Base-by-base conservation (phyloP, 2,797 vertebrate species). In the Okamejei kenojei region DNA sequence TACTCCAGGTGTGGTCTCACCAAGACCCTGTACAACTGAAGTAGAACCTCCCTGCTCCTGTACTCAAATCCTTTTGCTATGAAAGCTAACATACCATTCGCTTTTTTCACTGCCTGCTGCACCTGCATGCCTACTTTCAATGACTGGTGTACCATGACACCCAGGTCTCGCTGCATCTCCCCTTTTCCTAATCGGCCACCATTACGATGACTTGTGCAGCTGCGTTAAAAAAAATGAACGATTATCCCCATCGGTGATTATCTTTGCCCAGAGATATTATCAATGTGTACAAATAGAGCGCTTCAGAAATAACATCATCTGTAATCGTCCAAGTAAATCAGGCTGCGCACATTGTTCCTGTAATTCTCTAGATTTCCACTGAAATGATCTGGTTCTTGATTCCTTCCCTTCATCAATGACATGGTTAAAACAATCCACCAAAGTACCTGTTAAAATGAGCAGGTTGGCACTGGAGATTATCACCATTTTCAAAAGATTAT, bases 401-500 rank as follows among this genome's bases (percentile, higher is more conserved):
- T n/a, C 11, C 58, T 65, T 65, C n/a, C 29, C 17, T n/a, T 1
- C 61, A 35, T 15, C n/a, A 65, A 61, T 68, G 65, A 17, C 68
- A 35, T 68, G 7, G 15, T 17, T 35, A 35, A 68, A 63, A 32
- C 26, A 88, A 35, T 78, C 3, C 84, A 32, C 15, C 61, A 35
- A 8, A 35, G 63, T 19, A 65, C 15, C n/a, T 88, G 61, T 65
- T 19, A 35, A 88, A 88, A 21, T 32, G n/a, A n/a, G 21, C 15
- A 65, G 84, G 9, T 58, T 13, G 29, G 63, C 61, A 88, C 9
- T 35, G 32, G 61, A 35, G 61, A 88, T n/a, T 88, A 68, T 68
- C 84, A 88, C n/a, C n/a, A 35, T 65, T 88, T 65, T 68, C 61
- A 88, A 88, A 88, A 19, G 61, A 88, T 68, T 17, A 68, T 65